These are phyloP conservation scores for Odiellus spinosus DNA, from an alignment of 2,888 invertebrate species.

Conservation along the genomic window DNA sequence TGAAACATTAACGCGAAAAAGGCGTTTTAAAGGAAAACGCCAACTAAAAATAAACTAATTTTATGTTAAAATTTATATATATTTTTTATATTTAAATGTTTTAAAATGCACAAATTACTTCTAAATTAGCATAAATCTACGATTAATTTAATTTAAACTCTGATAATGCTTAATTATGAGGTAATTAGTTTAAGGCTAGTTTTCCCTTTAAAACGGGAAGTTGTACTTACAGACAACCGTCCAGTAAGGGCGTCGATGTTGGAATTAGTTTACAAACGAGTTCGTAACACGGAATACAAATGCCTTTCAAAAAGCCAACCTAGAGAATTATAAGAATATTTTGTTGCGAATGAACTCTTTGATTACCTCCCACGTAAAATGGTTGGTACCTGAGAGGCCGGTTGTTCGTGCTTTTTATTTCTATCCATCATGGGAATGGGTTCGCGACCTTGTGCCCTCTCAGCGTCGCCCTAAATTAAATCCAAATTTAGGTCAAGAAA, in stretches of 20 bases:
- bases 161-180: too few relatives aligned
- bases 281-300: constrained; percentile 64
- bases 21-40: too few relatives aligned
- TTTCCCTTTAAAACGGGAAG: not conserved
- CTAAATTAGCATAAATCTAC: too few relatives aligned
- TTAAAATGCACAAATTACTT: too few relatives aligned
- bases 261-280: constrained; percentile 51
- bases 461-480: constrained; percentile 44
- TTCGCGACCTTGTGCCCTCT: constrained; percentile 45
- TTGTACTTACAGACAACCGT: constrained; percentile 40
- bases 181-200: too few relatives aligned
- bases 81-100: not conserved
- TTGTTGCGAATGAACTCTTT: not conserved
- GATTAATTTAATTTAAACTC: too few relatives aligned
- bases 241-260: constrained; percentile 48
- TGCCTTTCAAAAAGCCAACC: constrained; percentile 63
- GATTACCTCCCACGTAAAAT: too few relatives aligned
- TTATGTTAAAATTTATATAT: not conserved
- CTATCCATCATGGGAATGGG: constrained; percentile 73
- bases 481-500: not conserved
- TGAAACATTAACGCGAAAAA: too few relatives aligned
- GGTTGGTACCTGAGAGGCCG: constrained; percentile 58
- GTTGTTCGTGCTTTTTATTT: constrained; percentile 51
- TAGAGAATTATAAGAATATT: constrained; percentile 23
- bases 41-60: not conserved